Base-by-base conservation (phyloP, 2,888 invertebrate genomes). In the Acanthosepion pharaonis region DNA sequence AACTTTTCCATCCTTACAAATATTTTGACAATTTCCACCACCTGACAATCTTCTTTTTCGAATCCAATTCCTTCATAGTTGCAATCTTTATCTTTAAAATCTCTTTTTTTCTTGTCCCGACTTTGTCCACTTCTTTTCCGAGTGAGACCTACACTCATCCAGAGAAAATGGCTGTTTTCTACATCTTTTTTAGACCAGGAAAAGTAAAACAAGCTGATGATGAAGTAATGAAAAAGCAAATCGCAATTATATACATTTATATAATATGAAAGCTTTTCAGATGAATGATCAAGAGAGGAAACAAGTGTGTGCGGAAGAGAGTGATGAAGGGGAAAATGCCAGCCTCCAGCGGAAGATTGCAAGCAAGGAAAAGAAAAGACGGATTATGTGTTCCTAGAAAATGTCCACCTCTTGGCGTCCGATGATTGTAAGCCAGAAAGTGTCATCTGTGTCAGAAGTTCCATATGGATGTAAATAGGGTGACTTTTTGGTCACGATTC, bases 391-490 rank as follows among this genome's bases (percentile, higher is more conserved):
- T 33, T 78, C 78, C 15, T n/a, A 9, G n/a, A 78, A 78, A 78
- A n/a, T 78, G 78, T 78, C 78, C 78, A 78, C 78, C 59, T 78
- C 33, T 78, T 15, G 11, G 78, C 78, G 15, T 15, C n/a, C 11
- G n/a, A n/a, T 78, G 78, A 78, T 78, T 78, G 33, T 78, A 78
- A 78, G 78, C 78, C 33, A 33, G 3, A 59, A 11, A 78, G 78
- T 78, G 78, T 78, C 78, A 78, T 78, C 78, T 78, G n/a, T 78
- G 78, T 78, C 78, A 78, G 78, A 78, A 33, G 78, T 78, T 78
- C 33, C 78, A 78, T 78, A 78, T 78, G 78, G n/a, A 78, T 78
- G 78, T 78, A 78, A 78, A 78, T 78, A 78, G n/a, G 78, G n/a
- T n/a, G n/a, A 78, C n/a, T 78, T 78, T 15, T 78, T 78, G n/a